Percentiles rank a stretch among this genome's conserved stretches.
These are phyloP conservation scores for Oophaga pumilio DNA, from an alignment of 2,113 vertebrate genomes.

Conservation along the genomic window DNA sequence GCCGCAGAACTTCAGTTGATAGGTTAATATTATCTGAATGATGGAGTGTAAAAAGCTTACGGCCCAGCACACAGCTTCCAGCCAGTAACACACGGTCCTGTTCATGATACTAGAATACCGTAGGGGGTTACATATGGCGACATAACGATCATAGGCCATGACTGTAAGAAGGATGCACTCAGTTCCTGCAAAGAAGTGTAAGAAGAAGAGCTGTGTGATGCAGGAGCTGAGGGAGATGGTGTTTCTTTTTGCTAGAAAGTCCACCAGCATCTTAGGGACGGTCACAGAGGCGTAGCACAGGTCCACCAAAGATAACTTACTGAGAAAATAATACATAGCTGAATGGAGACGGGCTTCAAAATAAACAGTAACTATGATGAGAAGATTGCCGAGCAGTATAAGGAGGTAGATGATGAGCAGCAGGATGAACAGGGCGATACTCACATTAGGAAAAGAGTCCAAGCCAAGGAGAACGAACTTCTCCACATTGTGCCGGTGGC, in stretches of 20 bases:
- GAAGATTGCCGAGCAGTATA: conserved; percentile 63
- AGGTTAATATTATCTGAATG: conserved; percentile 33
- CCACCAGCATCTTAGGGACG: conserved; percentile 61
- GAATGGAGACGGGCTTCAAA: conserved; percentile 54
- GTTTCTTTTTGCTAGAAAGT: conserved; percentile 58
- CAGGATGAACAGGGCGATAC: conserved; percentile 62
- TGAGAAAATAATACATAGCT: conserved; percentile 67
- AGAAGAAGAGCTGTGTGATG: conserved; percentile 45
- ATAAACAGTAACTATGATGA: conserved; percentile 61
- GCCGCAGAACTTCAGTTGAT: conserved; percentile 45
- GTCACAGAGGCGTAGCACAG: conserved; percentile 65
- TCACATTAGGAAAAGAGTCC: conserved; percentile 48
- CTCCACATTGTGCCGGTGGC: conserved; percentile 39
- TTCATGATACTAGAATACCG: conserved; percentile 46
- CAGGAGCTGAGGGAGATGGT: neutral
- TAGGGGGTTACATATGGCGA: conserved; percentile 45
- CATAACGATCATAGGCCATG: conserved; percentile 49
- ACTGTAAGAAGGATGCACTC: conserved; percentile 48
- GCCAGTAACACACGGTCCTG: conserved; percentile 6
- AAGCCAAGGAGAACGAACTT: conserved; percentile 65
- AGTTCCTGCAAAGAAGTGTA: conserved; percentile 52
- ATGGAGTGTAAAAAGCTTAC: conserved; percentile 43
- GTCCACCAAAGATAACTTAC: conserved; percentile 65
- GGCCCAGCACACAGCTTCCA: conserved; percentile 35
- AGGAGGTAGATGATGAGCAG: conserved; percentile 62